Base-by-base conservation (phyloP, 2,797 vertebrate species). In the Geotrypetes seraphini region DNA sequence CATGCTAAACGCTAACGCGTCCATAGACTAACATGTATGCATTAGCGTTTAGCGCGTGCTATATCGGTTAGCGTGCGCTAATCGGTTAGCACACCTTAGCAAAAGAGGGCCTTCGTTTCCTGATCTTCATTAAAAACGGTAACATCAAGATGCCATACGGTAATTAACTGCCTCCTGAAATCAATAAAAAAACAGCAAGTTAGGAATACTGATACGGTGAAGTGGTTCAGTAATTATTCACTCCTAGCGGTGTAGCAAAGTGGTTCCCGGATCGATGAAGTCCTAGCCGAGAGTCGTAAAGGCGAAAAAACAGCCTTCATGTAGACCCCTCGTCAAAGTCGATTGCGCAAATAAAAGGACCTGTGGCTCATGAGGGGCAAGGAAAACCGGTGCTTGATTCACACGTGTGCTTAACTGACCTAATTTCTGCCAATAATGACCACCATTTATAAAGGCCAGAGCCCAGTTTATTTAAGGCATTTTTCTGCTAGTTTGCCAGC, bases 101-200 rank as follows among this genome's bases (percentile, higher is more conserved):
- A n/a, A n/a, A n/a, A n/a, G n/a, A n/a, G n/a, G n/a, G n/a, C n/a
- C 70, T 74, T 73, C 69, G 71, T 78, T 83, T 85, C 81, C 82
- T 84, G 79, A 83, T 89, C 87, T 90, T 87, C 83, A 86, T 84
- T 84, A 81, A 85, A n/a, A n/a, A 82, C 45, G 66, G 86, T 84
- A 78, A 80, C 80, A 72, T 88, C 81, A 64, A 78, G 79, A 74
- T 80, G 68, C 76, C 74, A 82, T 62, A 75, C 76, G 66, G 62
- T 69, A 78, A 86, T 85, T 85, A 80, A 81, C 75, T 82, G 79
- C 81, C 86, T 84, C 63, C 71, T 76, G 73, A 84, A 86, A 85
- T 87, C 85, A 83, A 88, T 88, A 79, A 87, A 71, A n/a, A 82
- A 73, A 60, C 69, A 77, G 66, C 70, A 59, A 66, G 69, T 73